Base-by-base conservation (phyloP, 2,113 vertebrate species). In the Jacana jacana region DNA sequence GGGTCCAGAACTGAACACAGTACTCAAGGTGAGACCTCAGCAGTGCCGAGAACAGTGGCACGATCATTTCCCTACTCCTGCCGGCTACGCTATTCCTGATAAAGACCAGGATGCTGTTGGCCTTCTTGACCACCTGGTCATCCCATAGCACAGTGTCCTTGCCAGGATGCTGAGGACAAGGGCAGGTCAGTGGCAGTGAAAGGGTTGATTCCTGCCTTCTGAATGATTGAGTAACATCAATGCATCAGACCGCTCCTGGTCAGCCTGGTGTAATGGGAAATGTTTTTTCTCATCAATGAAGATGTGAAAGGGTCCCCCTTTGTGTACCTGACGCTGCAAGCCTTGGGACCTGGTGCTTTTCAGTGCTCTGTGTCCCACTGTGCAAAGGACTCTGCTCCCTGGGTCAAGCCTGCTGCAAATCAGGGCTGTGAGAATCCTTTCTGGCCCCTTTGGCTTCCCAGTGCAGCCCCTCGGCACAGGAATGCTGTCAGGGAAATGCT, bases 291-390 rank as follows among this genome's bases (percentile, higher is more conserved):
- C 40, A 17, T 7, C 37, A 23, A 4, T 24, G 35, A 64, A 39
- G 49, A 37, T 17, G 16, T 1, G 0, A 28, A 23, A 57, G 65
- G 11, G 4, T 24, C 22, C 24, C 9, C 35, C 25, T 37, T 27
- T 18, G 6, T 13, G 44, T 31, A 10, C 19, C 37, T 48, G 58
- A 20, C 0, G 0, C 57, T n/a, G 51, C n/a, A 46, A n/a, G 37
- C 40, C 33, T 31, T 1, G 0, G 51, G 28, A 3, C 18, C 19
- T 0, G 0, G 4, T 12, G 48, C 30, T 52, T 66, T 16, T 2
- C 12, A 2, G 24, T 1, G 37, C 66, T 24, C 63, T 31, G 86
- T n/a, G 5, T 57, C 12, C 2, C 35, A 1, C 35, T 3, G 0
- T 1, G 46, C 33, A 17, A 27, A 51, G 48, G 28, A 16, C 46